These are phyloP conservation scores for Pandemis cinnamomeana DNA, from an alignment of 2,888 invertebrate species.

Conservation along the genomic window DNA sequence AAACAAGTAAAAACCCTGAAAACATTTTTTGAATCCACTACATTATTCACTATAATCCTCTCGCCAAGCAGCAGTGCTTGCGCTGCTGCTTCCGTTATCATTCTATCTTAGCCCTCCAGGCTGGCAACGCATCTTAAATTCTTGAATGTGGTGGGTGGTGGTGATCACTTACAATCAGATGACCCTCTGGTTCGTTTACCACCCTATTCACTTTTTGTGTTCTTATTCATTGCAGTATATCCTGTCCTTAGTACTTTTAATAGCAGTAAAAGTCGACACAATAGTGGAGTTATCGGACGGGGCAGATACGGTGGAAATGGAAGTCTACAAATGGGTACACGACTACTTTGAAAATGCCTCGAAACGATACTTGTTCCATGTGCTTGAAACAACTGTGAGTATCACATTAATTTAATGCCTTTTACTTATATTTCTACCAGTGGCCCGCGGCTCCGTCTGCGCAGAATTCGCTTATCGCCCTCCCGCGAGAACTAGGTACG, in stretches of 20 bases:
- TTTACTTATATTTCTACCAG: too few species aligned
- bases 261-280: background rate
- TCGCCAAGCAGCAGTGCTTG: too few species aligned
- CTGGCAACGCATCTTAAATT: too few species aligned
- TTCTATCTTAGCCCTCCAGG: too few species aligned
- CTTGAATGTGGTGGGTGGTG: background rate
- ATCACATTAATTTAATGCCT: background rate
- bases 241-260: background rate
- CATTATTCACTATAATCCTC: too few species aligned
- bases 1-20: too few species aligned
- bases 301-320: background rate
- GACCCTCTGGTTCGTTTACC: too few species aligned
- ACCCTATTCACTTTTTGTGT: background rate
- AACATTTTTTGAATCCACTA: too few species aligned
- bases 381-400: constrained; percentile 1
- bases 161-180: too few species aligned
- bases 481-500: too few species aligned
- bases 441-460: too few species aligned
- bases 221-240: constrained; percentile 4
- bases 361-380: background rate
- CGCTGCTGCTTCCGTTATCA: too few species aligned
- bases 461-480: background rate
- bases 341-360: background rate
- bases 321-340: background rate
- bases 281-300: background rate